These are phyloP conservation scores for Catharus fuscescens DNA, from an alignment of 2,113 vertebrate species.

Conservation along the genomic window DNA sequence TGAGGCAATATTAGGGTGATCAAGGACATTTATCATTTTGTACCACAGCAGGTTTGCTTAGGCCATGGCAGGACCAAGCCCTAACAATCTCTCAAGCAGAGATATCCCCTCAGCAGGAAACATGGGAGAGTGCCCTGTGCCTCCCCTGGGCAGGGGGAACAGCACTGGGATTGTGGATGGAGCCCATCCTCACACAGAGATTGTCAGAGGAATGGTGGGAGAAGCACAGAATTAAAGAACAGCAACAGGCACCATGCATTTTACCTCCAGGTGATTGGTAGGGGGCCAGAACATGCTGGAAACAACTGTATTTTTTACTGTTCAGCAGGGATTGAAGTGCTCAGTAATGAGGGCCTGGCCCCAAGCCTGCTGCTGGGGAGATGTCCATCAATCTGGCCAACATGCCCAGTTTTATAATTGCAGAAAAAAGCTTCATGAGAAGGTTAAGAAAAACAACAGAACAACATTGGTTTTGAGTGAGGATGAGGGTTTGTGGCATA, in stretches of 20 bases:
- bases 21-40: neutral
- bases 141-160: neutral
- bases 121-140: rapidly evolving
- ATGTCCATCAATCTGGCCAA: neutral
- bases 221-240: neutral
- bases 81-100: neutral
- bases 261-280: neutral
- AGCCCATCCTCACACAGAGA: rapidly evolving
- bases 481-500: neutral
- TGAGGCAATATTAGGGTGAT: rapidly evolving
- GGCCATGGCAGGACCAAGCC: neutral
- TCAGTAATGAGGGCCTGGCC: neutral
- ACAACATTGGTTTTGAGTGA: neutral
- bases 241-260: neutral
- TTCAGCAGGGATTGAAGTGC: neutral
- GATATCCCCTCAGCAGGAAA: neutral
- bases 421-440: neutral
- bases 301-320: neutral
- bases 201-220: rapidly evolving
- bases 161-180: neutral
- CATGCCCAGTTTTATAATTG: neutral
- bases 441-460: neutral
- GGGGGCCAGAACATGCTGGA: neutral
- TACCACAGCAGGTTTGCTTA: neutral
- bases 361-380: rapidly evolving